These are phyloP conservation scores for Pipa parva DNA, from an alignment of 2,113 vertebrate genomes.

Conservation along the genomic window DNA sequence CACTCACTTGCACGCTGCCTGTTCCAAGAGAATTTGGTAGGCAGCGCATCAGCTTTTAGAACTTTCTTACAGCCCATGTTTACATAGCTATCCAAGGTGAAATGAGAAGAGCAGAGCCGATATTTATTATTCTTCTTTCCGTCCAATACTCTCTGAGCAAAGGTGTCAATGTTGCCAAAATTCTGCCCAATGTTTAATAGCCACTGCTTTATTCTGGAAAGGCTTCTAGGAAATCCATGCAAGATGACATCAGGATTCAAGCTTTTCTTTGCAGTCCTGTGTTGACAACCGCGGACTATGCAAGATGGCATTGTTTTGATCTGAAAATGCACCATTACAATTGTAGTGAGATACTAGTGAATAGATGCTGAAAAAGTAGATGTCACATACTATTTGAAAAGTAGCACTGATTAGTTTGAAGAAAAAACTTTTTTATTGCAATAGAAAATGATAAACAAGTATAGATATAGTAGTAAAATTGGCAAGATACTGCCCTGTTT, in stretches of 20 bases:
- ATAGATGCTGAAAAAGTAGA: no score
- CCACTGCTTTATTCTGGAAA: conserved; percentile 1
- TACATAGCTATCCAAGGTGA: not conserved
- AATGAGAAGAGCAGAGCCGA: not conserved
- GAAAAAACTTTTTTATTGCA: no score
- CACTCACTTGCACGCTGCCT: no score
- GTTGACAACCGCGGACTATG: not conserved
- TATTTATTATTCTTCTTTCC: not conserved
- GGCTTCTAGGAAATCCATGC: conserved; percentile 8
- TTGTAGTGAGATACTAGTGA: no score
- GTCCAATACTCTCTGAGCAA: not conserved
- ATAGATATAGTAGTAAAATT: no score
- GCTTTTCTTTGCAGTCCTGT: conserved; percentile 4
- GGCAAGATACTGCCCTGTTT: no score
- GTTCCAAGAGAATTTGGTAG: not conserved
- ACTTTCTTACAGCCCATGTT: not conserved
- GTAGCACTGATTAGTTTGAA: no score
- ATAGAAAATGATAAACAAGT: no score
- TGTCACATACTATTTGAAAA: no score
- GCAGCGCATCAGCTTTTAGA: not conserved
- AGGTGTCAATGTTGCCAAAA: not conserved
- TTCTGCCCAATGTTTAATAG: not conserved
- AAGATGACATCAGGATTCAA: not conserved
- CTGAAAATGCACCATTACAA: no score
- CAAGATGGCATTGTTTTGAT: conserved; percentile 10